Base-by-base conservation (phyloP, 2,113 vertebrate species). In the Larimichthys polyactis region DNA sequence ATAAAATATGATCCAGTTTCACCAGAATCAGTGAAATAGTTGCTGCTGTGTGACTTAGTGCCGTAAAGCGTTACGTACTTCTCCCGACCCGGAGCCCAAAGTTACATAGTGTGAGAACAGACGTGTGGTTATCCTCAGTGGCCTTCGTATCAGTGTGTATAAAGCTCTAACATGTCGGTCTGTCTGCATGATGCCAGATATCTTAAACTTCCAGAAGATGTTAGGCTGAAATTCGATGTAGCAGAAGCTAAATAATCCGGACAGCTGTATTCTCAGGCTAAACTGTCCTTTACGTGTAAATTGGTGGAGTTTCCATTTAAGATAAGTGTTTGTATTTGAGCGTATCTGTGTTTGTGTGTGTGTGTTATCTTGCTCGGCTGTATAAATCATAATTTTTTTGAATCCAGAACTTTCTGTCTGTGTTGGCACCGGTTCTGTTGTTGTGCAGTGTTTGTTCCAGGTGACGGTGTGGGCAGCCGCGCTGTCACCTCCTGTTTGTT, bases 401-500 rank as follows among this genome's bases (percentile, higher is more conserved):
- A 64, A 36, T 17, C 10, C 6, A 67, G 11, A 14, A 27, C 44
- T 66, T 46, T 16, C 11, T 43, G 20, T 20, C 43, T 5, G n/a
- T 59, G 2, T 15, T 24, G 40, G 17, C 19, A 11, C 46, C 16
- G 11, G 46, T 24, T 48, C 3, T 32, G 2, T 68, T 49, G 16
- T 57, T 1, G 4, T 55, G 71, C 66, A 43, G 22, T 71, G 40
- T 83, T 55, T 64, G 81, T 84, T 27, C 27, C 83, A 89, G 87
- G 86, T 90, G 82, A 83, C 29, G 76, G 27, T 81, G 65, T 40
- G 83, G 15, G 19, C 62, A 20, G 62, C 48, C 36, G 36, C 43
- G 67, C 85, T 87, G 87, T 91, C 89, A 78, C 3, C 51, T 62
- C 84, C 20, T 14, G 11, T 93, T 92, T 54, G 83, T 54, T 85